Evolutionary conservation across 2,797 vertebrate species (phyloP).

Genomic region (Acanthurus leucopareius): DNA sequence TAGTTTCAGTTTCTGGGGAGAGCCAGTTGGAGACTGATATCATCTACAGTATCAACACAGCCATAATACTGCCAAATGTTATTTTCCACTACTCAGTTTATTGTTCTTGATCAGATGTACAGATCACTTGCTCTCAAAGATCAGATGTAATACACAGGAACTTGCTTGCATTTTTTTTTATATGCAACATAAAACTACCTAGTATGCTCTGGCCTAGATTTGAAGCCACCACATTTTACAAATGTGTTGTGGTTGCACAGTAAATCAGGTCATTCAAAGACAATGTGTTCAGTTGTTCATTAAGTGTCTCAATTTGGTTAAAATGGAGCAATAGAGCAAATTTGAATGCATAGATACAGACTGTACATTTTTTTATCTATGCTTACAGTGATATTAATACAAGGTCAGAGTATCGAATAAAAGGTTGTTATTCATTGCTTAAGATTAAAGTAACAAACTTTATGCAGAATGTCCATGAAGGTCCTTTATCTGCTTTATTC

Average conservation of each 20-base stretch:
- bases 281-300: not conserved
- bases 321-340: not conserved
- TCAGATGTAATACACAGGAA: constrained; percentile 15
- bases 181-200: constrained; percentile 6
- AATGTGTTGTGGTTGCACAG: constrained; percentile 1
- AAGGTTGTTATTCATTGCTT: not conserved
- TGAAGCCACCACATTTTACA: constrained; percentile 11
- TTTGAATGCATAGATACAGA: not conserved
- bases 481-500: not conserved
- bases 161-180: constrained; percentile 26
- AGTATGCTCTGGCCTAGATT: constrained; percentile 42
- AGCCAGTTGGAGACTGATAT: not conserved
- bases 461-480: not conserved
- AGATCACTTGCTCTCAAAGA: constrained; percentile 1
- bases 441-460: not conserved
- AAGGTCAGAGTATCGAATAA: not conserved
- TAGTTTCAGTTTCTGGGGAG: constrained; percentile 41
- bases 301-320: not conserved
- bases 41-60: constrained; percentile 19
- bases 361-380: not conserved
- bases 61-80: not conserved
- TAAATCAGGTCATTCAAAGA: not conserved
- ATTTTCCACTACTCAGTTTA: not conserved
- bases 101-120: constrained; percentile 10
- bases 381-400: not conserved